phyloP scores from a whole-genome alignment of 2,888 invertebrate species.

The Chouioia cunea region DNA sequence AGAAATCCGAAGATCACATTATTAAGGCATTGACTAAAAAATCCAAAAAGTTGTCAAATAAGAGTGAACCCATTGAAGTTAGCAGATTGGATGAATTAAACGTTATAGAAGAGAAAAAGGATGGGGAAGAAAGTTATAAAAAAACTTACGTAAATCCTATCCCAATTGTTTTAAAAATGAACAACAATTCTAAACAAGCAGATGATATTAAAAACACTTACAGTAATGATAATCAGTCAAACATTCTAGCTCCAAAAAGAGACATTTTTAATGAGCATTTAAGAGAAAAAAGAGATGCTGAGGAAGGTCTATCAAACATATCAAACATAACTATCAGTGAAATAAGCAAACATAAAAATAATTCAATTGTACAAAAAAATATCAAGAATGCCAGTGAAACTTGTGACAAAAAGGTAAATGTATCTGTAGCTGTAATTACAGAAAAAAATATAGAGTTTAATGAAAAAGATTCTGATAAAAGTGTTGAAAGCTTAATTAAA shows the following conservation, averaged over 20 bases:
- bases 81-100: constrained; percentile 43
- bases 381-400: neutral
- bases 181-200: constrained; percentile 56
- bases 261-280: constrained; percentile 59
- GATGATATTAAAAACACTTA: constrained; percentile 21
- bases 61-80: constrained; percentile 53
- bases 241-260: constrained; percentile 49
- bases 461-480: neutral
- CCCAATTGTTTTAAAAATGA: constrained; percentile 61
- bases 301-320: constrained; percentile 11
- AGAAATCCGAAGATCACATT: constrained; percentile 52
- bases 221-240: constrained; percentile 46
- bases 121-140: constrained; percentile 54
- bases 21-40: constrained; percentile 58
- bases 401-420: neutral
- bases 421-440: no score
- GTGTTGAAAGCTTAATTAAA: constrained; percentile 51
- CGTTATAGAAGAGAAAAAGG: constrained; percentile 53
- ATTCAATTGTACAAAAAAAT: no score
- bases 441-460: no score
- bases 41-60: constrained; percentile 52
- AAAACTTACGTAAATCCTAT: constrained; percentile 51
- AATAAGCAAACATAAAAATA: neutral
- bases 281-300: constrained; percentile 57
- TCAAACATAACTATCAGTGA: neutral